phyloP scores from a whole-genome alignment of 2,888 invertebrate genomes.

The Pristionchus arcanus region DNA sequence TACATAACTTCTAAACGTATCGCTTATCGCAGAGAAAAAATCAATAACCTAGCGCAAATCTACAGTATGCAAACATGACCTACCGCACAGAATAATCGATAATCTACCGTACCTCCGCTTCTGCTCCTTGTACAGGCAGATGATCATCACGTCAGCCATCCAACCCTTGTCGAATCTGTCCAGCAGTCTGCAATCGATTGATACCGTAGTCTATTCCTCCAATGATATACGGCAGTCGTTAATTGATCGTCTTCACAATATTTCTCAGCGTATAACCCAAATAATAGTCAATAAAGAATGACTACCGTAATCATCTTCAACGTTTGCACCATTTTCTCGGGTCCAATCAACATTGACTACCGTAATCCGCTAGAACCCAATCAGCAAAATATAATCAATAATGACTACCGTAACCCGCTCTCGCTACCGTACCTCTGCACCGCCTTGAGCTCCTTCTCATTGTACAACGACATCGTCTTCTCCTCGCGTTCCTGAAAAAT shows the following conservation, averaged over 20 bases:
- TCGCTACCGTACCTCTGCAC: neutral
- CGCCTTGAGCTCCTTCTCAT: neutral
- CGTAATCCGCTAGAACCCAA: neutral
- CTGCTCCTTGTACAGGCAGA: slow-evolving; percentile 46
- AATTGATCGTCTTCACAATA: no score
- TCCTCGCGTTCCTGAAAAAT: neutral
- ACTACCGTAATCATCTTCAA: no score
- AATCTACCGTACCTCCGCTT: slow-evolving; percentile 12
- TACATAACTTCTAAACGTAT: no score
- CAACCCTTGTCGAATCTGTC: neutral
- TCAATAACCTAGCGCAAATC: neutral
- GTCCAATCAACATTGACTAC: neutral
- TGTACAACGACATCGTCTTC: neutral
- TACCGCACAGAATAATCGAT: neutral
- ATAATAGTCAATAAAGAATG: no score
- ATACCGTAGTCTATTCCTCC: no score
- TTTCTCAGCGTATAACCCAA: no score
- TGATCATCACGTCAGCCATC: slow-evolving; percentile 8
- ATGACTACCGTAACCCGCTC: neutral
- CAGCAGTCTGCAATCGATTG: neutral
- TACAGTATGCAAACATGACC: neutral
- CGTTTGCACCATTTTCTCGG: no score
- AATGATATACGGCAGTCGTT: no score
- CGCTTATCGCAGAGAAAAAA: neutral
- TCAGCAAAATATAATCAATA: neutral